Conservation (phyloP, 2,113 vertebrate species). For the Sialia sialis region DNA sequence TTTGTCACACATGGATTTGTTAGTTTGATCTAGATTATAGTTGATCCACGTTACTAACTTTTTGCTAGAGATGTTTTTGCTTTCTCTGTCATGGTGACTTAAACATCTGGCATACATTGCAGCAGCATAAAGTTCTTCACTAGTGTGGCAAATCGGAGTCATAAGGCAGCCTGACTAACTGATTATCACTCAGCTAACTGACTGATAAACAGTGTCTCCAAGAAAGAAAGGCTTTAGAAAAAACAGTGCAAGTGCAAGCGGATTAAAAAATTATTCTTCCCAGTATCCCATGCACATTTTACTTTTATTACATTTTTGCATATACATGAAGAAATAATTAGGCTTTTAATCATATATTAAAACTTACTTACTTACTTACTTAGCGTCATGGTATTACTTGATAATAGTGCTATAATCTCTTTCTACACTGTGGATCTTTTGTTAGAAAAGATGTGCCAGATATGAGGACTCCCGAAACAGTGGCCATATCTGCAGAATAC, state of each 20-base stretch:
- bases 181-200: not conserved
- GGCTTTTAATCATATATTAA: not conserved
- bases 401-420: not conserved
- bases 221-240: not conserved
- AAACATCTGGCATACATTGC: not conserved
- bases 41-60: not conserved
- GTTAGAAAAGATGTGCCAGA: not conserved
- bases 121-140: not conserved
- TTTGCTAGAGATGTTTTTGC: not conserved
- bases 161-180: not conserved
- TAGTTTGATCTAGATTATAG: not conserved
- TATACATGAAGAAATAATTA: not conserved
- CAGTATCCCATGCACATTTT: not conserved
- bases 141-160: not conserved
- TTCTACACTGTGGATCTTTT: not conserved
- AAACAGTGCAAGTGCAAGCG: not conserved
- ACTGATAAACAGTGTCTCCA: not conserved
- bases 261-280: not conserved
- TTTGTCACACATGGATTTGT: not conserved
- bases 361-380: not conserved
- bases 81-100: not conserved
- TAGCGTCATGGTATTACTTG: not conserved
- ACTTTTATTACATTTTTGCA: not conserved
- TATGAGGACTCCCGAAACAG: not conserved
- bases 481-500: not conserved